Conservation (phyloP, 2,113 vertebrate genomes). For the Etheostoma cragini region DNA sequence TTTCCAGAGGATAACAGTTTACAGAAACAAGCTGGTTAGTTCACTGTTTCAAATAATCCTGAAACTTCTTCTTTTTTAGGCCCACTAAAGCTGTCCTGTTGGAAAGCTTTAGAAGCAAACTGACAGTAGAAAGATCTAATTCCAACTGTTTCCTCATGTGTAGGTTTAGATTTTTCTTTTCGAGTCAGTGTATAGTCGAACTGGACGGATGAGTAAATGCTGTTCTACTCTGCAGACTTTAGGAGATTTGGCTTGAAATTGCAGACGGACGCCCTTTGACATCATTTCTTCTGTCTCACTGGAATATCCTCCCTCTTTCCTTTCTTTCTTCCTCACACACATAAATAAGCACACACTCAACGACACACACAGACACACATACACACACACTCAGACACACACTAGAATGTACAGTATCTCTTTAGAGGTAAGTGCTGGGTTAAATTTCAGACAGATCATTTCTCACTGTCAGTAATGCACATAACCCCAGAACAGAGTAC, state of each 20-base stretch:
- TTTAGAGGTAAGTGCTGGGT: conserved; percentile 68
- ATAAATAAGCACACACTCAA: background rate
- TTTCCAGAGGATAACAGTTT: background rate
- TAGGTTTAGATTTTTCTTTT: background rate
- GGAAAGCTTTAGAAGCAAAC: background rate
- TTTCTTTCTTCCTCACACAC: conserved; percentile 17
- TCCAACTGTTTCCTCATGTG: conserved; percentile 9
- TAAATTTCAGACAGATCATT: conserved; percentile 75
- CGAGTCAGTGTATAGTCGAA: background rate
- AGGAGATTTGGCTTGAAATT: conserved; percentile 48
- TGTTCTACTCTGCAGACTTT: conserved; percentile 1
- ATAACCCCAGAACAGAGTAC: conserved; percentile 55
- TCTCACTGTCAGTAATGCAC: conserved; percentile 79
- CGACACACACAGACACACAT: conserved; percentile 22
- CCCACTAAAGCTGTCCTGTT: background rate
- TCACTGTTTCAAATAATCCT: background rate
- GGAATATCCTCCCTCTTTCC: conserved; percentile 33
- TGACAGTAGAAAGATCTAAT: background rate
- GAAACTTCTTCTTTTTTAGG: background rate
- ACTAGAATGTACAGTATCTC: conserved; percentile 8
- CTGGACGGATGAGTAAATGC: background rate
- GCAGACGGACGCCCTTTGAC: conserved; percentile 51
- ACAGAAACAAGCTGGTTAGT: background rate
- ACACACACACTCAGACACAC: conserved; percentile 2
- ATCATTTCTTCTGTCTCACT: conserved; percentile 16